phyloP scores from a whole-genome alignment of 2,888 invertebrate species.

The Amiota minor region DNA sequence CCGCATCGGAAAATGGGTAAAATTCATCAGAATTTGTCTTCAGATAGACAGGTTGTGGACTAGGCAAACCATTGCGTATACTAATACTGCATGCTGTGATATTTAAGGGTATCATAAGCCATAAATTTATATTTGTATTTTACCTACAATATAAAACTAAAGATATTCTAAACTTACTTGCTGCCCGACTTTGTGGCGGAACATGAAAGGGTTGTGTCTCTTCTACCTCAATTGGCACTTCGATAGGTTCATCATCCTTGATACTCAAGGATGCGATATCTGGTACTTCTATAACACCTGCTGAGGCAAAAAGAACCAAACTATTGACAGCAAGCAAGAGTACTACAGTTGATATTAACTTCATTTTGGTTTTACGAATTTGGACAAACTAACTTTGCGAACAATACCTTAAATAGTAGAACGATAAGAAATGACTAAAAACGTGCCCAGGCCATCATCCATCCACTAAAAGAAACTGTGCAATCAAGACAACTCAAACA shows the following conservation, averaged over 20 bases:
- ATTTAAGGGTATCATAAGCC: background rate
- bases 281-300: conserved; percentile 45
- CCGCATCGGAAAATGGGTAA: conserved; percentile 60
- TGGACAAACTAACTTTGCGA: background rate
- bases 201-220: conserved; percentile 45
- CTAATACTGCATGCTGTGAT: conserved; percentile 57
- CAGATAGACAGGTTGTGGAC: conserved; percentile 78
- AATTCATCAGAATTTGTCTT: conserved; percentile 68
- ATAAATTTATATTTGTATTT: background rate
- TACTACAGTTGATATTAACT: conserved; percentile 48
- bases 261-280: conserved; percentile 28
- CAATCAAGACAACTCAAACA: conserved; percentile 25
- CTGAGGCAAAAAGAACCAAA: conserved; percentile 42
- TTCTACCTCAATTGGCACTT: conserved; percentile 47
- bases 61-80: conserved; percentile 59
- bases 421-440: background rate
- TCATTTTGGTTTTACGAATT: conserved; percentile 50
- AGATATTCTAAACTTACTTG: conserved; percentile 47
- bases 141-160: background rate
- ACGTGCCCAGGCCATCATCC: background rate
- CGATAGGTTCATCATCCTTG: conserved; percentile 38
- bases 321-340: conserved; percentile 39
- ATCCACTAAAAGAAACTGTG: background rate
- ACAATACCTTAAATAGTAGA: conserved; percentile 42
- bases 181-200: conserved; percentile 42